Conservation (phyloP, 2,113 vertebrate species). For the Bufo gargarizans region DNA sequence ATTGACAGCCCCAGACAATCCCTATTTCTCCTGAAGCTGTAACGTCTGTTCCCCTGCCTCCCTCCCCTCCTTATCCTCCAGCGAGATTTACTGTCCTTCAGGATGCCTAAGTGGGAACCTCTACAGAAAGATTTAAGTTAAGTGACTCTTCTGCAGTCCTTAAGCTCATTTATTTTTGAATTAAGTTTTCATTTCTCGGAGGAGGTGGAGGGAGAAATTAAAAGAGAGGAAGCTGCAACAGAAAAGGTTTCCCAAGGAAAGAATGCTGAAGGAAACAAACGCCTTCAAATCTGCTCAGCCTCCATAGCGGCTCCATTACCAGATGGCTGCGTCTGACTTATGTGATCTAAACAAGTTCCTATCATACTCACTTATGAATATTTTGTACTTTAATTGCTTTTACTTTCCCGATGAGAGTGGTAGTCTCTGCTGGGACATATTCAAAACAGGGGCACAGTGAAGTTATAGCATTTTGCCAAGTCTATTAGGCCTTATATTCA, state of each 20-base stretch:
- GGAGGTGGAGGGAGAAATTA: constrained; percentile 56
- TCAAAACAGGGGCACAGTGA: too few relatives aligned
- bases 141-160: constrained; percentile 82
- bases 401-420: constrained; percentile 2
- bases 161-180: constrained; percentile 87
- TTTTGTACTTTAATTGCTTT: too few relatives aligned
- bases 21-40: constrained; percentile 65
- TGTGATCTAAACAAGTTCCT: background rate
- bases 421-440: background rate
- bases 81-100: constrained; percentile 84
- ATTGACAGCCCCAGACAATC: constrained; percentile 67
- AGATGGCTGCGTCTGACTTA: background rate
- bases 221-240: constrained; percentile 24
- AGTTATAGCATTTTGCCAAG: background rate
- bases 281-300: constrained; percentile 27
- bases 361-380: background rate
- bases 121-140: constrained; percentile 90
- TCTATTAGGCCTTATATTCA: too few relatives aligned
- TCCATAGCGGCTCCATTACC: background rate
- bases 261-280: constrained; percentile 18
- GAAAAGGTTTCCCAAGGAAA: constrained; percentile 2
- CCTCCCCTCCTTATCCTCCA: constrained; percentile 58
- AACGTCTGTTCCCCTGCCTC: constrained; percentile 75
- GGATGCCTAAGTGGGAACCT: constrained; percentile 84
- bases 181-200: constrained; percentile 81